Evolutionary conservation across 2,888 invertebrate genomes (phyloP), one percentile per base, ranked within the genome.

Genomic region (Achlya flavicornis): DNA sequence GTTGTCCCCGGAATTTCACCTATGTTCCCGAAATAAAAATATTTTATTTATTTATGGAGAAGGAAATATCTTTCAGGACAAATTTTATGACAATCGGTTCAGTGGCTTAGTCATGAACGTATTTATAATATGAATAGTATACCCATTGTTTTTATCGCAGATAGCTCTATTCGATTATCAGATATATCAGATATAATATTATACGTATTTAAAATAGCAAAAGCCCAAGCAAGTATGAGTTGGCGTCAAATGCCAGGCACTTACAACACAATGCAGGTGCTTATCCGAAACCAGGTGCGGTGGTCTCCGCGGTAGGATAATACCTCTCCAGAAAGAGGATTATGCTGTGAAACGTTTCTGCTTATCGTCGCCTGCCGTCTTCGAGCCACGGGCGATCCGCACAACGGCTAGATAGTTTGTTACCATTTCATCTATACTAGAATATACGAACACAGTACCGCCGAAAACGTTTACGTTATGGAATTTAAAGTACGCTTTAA

Each of bases 271-370:
- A 83, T 83, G 80, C 79, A 80, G 74, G 78, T 84, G 77, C 80
- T 85, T 82, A 83, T 77, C 75, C 75, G 71, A 73, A 76, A 77
- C 77, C 73, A 73, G 69, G 77, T 73, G 74, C 74, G 74, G 72
- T 76, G 81, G 80, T 77, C 74, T 76, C 76, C 69, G 72, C 70
- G 71, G 81, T 75, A 76, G 83, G 83, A 84, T 87, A 86, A 88
- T 86, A 80, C 87, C 85, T 83, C 87, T 87, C 80, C 79, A 83
- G 78, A 77, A 78, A 76, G 81, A 74, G 87, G 87, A 87, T 87
- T 85, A 87, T 80, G 71, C 79, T 72, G 72, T 75, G 78, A 76
- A 83, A 79, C 79, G 79, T 80, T 80, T 81, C 78, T 77, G 80
- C 82, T 86, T 84, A 83, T 85, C 80, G 79, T 75, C 75, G 75